Evolutionary conservation across 1,140 invertebrate species (phyloP), one percentile per base, ranked within the genome.

Genomic region (Panulirus ornatus): DNA sequence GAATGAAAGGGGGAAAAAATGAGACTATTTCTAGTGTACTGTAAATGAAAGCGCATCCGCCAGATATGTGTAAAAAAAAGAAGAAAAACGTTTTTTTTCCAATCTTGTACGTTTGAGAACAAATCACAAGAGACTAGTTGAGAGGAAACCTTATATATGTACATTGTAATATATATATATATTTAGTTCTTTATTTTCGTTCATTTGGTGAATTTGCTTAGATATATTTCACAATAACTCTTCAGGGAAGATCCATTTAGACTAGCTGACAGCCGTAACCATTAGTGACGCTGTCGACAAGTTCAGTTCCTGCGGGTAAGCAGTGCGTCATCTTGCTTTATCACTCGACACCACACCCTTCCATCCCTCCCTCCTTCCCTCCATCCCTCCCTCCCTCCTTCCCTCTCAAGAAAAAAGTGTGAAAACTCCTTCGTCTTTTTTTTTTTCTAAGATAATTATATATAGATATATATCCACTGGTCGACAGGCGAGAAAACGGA

Each of bases 241-340:
- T 81, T 81, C 58, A 51, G 58, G 78, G 44, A 54, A 58, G 78
- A 44, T 81, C 58, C 78, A 81, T 58, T n/a, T 81, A 81, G 78
- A 36, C 27, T 81, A 81, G 78, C 30, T 81, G 78, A 81, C 78
- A 81, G 78, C 42, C 36, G 78, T 54, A 51, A 81, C 78, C 51
- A 34, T 47, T 34, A 0, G 78, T 81, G 78, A 54, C 78, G 51
- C 78, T 81, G 78, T 81, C 78, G 36, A 63, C 78, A 81, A 81
- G 78, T 81, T 81, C 78, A 81, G 78, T 47, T 34, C 58, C 78
- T 81, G 78, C 78, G 78, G 78, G 78, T 81, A 51, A 81, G 78
- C 78, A 81, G 58, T 81, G 34, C 36, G 38, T 54, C 78, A 47
- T 58, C 47, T 81, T 30, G 22, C 22, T 81, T 19, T 81, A 54